phyloP scores from a whole-genome alignment of 2,113 vertebrate species.

The Atrichornis clamosus region DNA sequence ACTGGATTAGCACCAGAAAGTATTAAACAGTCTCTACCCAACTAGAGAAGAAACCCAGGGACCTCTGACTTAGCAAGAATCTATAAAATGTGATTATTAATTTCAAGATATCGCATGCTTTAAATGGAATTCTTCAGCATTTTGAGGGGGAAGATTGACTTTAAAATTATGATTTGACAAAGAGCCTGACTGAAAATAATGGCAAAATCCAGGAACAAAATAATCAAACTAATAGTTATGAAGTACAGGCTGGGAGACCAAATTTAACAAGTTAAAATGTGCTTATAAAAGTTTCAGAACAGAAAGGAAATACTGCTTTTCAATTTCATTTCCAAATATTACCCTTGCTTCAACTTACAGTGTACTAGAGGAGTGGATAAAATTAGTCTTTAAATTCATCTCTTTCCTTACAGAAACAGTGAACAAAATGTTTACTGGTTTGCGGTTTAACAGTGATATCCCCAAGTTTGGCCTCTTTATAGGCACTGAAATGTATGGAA shows the following conservation, averaged over 20 bases:
- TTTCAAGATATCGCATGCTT: neutral
- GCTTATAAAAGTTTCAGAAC: neutral
- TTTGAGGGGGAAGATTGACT: neutral
- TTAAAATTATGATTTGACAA: neutral
- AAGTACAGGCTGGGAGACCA: neutral
- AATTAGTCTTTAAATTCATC: neutral
- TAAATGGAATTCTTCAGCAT: neutral
- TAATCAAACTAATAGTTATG: neutral
- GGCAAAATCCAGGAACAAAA: neutral
- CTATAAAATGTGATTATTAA: slow-evolving; percentile 35
- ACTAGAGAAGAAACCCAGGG: neutral
- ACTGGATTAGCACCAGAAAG: slow-evolving; percentile 51
- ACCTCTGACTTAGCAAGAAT: slow-evolving; percentile 19
- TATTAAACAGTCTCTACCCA: neutral
- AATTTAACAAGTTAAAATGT: neutral
- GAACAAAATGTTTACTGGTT: neutral
- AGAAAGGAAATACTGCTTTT: neutral
- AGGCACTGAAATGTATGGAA: neutral
- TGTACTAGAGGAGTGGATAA: neutral
- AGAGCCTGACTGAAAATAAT: neutral
- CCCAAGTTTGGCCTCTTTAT: neutral
- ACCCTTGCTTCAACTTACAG: neutral
- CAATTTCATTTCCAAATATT: neutral
- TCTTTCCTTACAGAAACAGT: neutral
- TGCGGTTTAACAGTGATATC: neutral